These are phyloP conservation scores for Sandelia bainsii DNA, from an alignment of 2,797 vertebrate species.

Conservation along the genomic window DNA sequence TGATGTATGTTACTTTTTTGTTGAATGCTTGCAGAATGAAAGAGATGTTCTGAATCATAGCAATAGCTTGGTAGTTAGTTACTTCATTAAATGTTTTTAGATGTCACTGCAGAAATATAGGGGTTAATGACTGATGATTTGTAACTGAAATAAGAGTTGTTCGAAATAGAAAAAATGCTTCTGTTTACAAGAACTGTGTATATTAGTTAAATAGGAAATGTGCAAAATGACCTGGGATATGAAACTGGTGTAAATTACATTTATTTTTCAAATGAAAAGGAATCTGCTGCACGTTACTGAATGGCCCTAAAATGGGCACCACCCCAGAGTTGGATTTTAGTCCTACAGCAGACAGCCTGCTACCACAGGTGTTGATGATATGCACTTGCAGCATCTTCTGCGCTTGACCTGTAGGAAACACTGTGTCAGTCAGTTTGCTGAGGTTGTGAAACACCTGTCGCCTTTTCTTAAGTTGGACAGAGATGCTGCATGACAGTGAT, in stretches of 20 bases:
- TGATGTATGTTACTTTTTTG: constrained; percentile 27
- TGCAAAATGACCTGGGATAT: constrained; percentile 43
- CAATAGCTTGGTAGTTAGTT: constrained; percentile 62
- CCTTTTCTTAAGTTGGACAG: constrained; percentile 34
- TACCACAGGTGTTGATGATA: constrained; percentile 48
- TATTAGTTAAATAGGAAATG: constrained; percentile 62
- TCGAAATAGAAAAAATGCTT: constrained; percentile 46
- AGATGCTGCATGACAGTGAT: constrained; percentile 28
- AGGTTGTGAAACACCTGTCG: constrained; percentile 52
- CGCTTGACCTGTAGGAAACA: constrained; percentile 50
- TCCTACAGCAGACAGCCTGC: constrained; percentile 17
- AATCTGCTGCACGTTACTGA: constrained; percentile 40
- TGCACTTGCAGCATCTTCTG: constrained; percentile 63
- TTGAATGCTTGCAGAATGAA: constrained; percentile 56
- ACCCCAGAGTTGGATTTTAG: constrained; percentile 10
- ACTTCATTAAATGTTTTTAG: constrained; percentile 49
- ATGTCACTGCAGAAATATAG: constrained; percentile 34
- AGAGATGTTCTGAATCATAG: constrained; percentile 49
- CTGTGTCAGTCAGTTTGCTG: constrained; percentile 38
- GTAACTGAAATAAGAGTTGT: constrained; percentile 27
- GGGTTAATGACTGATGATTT: constrained; percentile 45
- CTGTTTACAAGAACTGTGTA: constrained; percentile 76
- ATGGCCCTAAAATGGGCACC: constrained; percentile 10
- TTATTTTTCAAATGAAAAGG: constrained; percentile 40
- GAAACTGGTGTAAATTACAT: constrained; percentile 46